Conservation (phyloP, 2,888 invertebrate species). For the Brachypterus glaber region DNA sequence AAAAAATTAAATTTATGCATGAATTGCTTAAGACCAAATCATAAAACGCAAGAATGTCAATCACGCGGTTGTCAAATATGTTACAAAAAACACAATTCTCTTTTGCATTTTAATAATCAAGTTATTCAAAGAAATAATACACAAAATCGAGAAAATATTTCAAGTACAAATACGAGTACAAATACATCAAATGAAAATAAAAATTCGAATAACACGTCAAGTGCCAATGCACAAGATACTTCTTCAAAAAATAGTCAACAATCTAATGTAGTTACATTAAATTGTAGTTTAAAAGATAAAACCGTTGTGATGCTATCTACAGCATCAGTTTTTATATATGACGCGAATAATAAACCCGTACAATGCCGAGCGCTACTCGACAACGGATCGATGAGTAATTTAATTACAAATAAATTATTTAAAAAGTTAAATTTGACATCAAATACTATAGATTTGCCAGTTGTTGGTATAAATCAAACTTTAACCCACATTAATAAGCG, state of each 20-base stretch:
- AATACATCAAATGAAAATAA: not conserved
- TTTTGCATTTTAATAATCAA: too few species aligned
- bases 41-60: slow-evolving; percentile 11
- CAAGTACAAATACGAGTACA: not conserved
- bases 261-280: not conserved
- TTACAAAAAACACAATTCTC: slow-evolving; percentile 15
- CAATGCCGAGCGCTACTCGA: slow-evolving; percentile 13
- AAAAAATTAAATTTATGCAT: slow-evolving; percentile 14
- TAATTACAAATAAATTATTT: slow-evolving; percentile 11
- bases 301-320: slow-evolving; percentile 12
- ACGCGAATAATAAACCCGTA: not conserved
- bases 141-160: too few species aligned
- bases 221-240: slow-evolving; percentile 2
- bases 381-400: slow-evolving; percentile 15
- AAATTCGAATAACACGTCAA: slow-evolving; percentile 4
- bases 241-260: not conserved
- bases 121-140: too few species aligned
- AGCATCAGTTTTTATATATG: slow-evolving; percentile 9
- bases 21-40: slow-evolving; percentile 16
- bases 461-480: slow-evolving; percentile 13
- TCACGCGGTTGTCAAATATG: slow-evolving; percentile 10
- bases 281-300: not conserved
- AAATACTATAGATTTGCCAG: slow-evolving; percentile 5
- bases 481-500: slow-evolving; percentile 6
- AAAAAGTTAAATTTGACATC: slow-evolving; percentile 8